These are phyloP conservation scores for Latrodectus elegans DNA, from an alignment of 2,888 invertebrate species.

Conservation along the genomic window DNA sequence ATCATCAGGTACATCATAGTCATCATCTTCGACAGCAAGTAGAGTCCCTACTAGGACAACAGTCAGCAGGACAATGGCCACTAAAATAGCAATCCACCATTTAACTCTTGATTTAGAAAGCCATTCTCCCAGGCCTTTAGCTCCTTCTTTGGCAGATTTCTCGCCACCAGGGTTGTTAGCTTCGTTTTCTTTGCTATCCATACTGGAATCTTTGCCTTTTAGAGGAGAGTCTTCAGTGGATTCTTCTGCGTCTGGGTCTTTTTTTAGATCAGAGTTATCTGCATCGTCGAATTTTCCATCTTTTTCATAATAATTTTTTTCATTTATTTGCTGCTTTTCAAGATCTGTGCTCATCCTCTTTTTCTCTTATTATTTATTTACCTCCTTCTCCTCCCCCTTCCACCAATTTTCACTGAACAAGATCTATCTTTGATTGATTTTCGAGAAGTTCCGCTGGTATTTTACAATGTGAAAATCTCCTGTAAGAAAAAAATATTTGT, in stretches of 20 bases:
- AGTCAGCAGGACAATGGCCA: conserved; percentile 68
- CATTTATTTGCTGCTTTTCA: conserved; percentile 34
- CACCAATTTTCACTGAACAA: not conserved
- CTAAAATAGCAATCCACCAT: conserved; percentile 70
- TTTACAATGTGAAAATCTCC: no score
- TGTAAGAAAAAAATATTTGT: no score
- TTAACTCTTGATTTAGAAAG: conserved; percentile 66
- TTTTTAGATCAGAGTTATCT: conserved; percentile 60
- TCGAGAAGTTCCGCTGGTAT: no score
- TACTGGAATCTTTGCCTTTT: conserved; percentile 41
- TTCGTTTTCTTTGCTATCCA: conserved; percentile 56
- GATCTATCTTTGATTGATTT: no score
- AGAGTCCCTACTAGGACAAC: conserved; percentile 69
- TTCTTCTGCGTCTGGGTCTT: conserved; percentile 55
- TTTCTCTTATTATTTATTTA: no score
- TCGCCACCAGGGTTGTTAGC: conserved; percentile 25
- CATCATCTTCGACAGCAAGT: conserved; percentile 61
- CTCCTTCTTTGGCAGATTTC: conserved; percentile 57
- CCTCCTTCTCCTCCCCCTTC: conserved; percentile 31
- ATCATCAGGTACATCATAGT: conserved; percentile 62
- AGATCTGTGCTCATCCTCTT: conserved; percentile 51
- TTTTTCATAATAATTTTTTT: conserved; percentile 28
- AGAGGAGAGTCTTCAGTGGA: conserved; percentile 66
- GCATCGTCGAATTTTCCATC: conserved; percentile 15
- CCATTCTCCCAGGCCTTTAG: conserved; percentile 60